A percentile compares a stretch with the other conserved stretches of the same genome.
Evolutionary conservation across 2,797 vertebrate genomes (phyloP).

Genomic region (Ispidina picta): DNA sequence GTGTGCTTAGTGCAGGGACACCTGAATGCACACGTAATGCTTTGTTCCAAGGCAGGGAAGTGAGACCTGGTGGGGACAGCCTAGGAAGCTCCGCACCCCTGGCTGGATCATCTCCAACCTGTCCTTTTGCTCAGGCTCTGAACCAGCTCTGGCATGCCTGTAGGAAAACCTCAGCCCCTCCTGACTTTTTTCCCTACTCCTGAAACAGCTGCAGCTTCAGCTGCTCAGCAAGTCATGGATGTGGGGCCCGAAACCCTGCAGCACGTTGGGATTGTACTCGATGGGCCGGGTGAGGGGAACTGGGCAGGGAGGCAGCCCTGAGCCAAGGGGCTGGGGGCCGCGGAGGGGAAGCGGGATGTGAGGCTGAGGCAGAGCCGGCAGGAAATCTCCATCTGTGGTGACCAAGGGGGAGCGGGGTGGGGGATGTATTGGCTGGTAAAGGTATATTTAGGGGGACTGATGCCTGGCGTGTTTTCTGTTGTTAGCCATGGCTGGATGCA

Average conservation of each 20-base stretch:
- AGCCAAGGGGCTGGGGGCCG: slow-evolving; percentile 44
- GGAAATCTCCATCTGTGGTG: background rate
- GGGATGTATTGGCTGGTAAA: background rate
- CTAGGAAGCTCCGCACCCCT: background rate
- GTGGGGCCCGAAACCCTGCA: background rate
- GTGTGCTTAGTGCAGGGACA: background rate
- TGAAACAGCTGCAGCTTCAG: slow-evolving; percentile 14
- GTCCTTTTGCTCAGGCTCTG: background rate
- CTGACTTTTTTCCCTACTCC: background rate
- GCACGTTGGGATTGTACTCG: background rate
- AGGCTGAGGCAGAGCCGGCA: background rate
- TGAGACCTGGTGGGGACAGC: background rate
- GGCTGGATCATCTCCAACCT: background rate
- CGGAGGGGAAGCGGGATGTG: background rate
- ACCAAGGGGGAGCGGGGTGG: too few species aligned
- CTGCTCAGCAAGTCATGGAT: background rate
- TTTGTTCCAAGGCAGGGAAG: accelerated
- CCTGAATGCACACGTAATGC: accelerated
- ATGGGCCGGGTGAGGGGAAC: background rate
- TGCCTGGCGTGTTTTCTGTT: background rate
- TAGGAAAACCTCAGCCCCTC: background rate
- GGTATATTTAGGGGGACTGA: background rate
- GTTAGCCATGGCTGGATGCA: background rate
- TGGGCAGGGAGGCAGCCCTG: background rate
- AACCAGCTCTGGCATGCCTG: accelerated